Evolutionary conservation across 1,140 invertebrate genomes (phyloP).

Genomic region (Melanaphis sacchari): DNA sequence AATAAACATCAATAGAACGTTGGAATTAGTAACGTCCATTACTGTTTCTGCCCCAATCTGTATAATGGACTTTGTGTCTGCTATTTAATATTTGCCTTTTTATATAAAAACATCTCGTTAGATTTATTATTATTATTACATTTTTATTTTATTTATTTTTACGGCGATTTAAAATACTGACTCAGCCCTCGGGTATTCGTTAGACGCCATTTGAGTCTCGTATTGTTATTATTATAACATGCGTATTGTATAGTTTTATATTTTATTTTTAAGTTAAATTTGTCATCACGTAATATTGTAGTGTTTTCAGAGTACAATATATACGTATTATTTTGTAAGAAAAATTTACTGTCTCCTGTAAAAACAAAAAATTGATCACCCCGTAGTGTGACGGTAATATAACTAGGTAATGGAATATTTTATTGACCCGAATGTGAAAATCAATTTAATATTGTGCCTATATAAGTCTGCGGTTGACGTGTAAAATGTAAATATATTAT

Average conservation of each 20-base stretch:
- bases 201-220: neutral
- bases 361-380: neutral
- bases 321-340: neutral
- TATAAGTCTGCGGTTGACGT: neutral
- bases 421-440: neutral
- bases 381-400: too few species aligned
- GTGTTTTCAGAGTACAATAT: neutral
- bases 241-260: neutral
- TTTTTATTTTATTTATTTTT: neutral
- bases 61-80: conserved; percentile 41
- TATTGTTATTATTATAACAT: neutral
- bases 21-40: conserved; percentile 51
- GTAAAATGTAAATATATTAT: neutral
- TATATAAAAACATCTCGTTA: conserved; percentile 29
- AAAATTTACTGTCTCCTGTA: neutral
- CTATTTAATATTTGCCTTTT: conserved; percentile 40
- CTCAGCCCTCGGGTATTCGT: neutral
- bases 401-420: neutral
- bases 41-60: conserved; percentile 23
- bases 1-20: conserved; percentile 49
- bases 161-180: neutral
- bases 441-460: neutral
- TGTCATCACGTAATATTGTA: neutral
- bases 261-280: neutral
- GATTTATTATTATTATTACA: neutral